A percentile compares a stretch with the other conserved stretches of the same genome.
phyloP scores from a whole-genome alignment of 2,113 vertebrate genomes.

The Struthidea cinerea region DNA sequence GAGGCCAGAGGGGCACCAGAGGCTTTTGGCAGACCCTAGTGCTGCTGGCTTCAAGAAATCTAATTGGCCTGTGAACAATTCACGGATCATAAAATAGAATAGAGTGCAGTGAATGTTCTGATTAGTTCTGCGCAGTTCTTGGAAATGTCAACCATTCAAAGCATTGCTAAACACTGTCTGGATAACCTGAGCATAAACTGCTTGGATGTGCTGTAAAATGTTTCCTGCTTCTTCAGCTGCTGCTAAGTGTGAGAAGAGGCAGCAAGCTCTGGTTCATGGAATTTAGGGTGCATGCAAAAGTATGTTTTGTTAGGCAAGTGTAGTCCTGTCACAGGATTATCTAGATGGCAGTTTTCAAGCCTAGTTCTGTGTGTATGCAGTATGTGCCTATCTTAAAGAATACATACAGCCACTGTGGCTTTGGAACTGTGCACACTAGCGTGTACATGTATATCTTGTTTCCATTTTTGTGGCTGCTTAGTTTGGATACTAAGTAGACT shows the following conservation, averaged over 20 bases:
- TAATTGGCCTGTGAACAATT: neutral
- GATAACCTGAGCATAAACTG: neutral
- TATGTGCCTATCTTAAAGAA: neutral
- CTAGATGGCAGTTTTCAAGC: neutral
- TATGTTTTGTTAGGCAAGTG: neutral
- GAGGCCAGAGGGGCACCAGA: neutral
- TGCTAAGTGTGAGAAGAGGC: neutral
- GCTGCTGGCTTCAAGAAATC: neutral
- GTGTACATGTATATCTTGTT: neutral
- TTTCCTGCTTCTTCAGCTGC: neutral
- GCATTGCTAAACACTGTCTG: neutral
- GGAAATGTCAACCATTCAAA: neutral
- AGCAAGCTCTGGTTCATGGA: neutral
- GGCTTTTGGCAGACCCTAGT: neutral
- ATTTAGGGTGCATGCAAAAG: neutral
- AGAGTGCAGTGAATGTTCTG: neutral
- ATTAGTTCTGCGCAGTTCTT: neutral
- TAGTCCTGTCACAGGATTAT: neutral
- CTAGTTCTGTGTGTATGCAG: neutral
- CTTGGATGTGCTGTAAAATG: neutral
- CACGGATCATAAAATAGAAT: neutral
- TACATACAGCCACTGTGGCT: neutral
- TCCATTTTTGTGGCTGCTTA: neutral
- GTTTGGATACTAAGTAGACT: neutral
- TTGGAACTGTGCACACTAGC: accelerated